A percentile compares a stretch with the other conserved stretches of the same genome.
phyloP scores from a whole-genome alignment of 2,113 vertebrate genomes.

The Lagopus leucura region DNA sequence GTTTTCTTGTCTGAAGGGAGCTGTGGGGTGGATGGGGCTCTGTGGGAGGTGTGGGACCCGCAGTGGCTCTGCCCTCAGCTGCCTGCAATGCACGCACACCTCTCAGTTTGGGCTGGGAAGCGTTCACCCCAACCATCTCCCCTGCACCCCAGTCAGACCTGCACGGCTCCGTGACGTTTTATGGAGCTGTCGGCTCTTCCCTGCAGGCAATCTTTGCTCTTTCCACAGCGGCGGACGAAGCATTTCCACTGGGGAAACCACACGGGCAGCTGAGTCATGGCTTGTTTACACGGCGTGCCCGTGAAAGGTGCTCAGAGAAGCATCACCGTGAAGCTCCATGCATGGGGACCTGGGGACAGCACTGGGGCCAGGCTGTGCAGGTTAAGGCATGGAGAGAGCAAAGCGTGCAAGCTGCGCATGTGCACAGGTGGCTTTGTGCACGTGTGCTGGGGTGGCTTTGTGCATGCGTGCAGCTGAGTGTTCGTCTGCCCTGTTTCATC shows the following conservation, averaged over 20 bases:
- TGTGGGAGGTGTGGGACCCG: not conserved
- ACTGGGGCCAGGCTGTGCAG: not conserved
- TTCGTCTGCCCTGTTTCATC: not conserved
- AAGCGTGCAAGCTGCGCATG: not conserved
- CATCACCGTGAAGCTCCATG: not conserved
- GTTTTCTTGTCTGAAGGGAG: not conserved
- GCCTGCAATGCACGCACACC: not conserved
- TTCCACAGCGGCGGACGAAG: not conserved
- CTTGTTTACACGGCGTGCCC: slow-evolving; percentile 19
- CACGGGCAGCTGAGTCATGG: slow-evolving; percentile 33
- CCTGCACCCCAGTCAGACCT: slow-evolving; percentile 11
- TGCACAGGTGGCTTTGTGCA: not conserved
- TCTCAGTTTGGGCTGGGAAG: not conserved
- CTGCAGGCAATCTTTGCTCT: not conserved
- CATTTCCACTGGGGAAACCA: not conserved
- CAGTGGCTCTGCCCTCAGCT: not conserved
- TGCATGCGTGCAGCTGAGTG: rapidly evolving
- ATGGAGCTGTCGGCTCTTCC: not conserved
- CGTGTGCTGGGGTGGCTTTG: rapidly evolving
- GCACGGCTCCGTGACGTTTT: not conserved
- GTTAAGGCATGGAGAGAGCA: not conserved
- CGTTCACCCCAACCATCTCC: not conserved
- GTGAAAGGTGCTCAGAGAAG: not conserved
- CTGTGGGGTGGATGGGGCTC: not conserved
- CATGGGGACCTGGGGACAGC: not conserved